These are phyloP conservation scores for Drosophila nannoptera DNA, from an alignment of 1,140 invertebrate genomes.

Conservation along the genomic window DNA sequence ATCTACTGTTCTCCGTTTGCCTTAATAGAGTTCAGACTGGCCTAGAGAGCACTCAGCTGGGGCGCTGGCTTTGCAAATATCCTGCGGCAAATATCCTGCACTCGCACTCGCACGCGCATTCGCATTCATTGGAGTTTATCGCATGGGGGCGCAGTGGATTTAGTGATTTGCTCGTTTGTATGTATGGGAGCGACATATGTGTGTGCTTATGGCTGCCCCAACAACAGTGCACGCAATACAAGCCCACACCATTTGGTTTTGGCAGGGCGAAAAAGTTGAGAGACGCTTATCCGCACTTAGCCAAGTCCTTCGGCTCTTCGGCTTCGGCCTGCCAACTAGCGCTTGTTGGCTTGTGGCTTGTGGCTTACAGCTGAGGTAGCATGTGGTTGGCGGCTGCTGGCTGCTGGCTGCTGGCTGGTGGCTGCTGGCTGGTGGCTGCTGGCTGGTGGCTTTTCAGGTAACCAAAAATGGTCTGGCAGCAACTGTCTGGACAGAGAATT, in stretches of 20 bases:
- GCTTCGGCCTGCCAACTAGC: neutral
- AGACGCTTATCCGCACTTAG: conserved; percentile 58
- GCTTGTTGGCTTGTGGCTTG: neutral
- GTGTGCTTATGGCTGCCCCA: conserved; percentile 1
- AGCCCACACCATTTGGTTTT: neutral
- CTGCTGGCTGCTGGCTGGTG: conserved; percentile 41
- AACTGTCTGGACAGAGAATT: conserved; percentile 21
- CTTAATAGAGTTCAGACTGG: conserved; percentile 59
- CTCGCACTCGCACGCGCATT: conserved; percentile 43
- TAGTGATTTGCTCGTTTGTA: conserved; percentile 72
- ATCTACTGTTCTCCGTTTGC: conserved; percentile 58
- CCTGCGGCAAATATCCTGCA: conserved; percentile 73
- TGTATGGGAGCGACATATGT: conserved; percentile 21
- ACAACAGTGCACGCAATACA: no score
- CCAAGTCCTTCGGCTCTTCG: conserved; percentile 46
- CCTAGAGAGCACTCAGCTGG: conserved; percentile 29
- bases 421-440: conserved; percentile 31
- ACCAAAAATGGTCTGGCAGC: conserved; percentile 15
- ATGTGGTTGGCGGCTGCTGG: conserved; percentile 6
- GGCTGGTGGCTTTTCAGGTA: conserved; percentile 33
- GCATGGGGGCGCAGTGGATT: conserved; percentile 58
- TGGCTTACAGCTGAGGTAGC: neutral
- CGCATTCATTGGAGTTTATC: conserved; percentile 70
- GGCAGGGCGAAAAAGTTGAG: conserved; percentile 40
- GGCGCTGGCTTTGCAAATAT: conserved; percentile 65